Base-by-base conservation (phyloP, 2,797 vertebrate genomes). In the Rhincodon typus region DNA sequence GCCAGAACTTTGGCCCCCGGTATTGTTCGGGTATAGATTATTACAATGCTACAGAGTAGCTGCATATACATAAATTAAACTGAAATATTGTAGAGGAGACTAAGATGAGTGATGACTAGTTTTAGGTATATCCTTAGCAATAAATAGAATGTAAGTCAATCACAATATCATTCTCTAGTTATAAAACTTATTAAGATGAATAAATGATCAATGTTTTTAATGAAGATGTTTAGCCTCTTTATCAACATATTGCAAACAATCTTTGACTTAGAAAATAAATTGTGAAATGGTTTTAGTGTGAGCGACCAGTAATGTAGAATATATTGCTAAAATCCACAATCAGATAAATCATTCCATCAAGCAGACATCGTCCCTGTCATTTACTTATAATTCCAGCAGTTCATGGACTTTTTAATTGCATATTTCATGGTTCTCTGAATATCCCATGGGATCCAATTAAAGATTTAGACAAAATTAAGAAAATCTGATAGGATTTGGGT, bases 401-500 rank as follows among this genome's bases (percentile, higher is more conserved):
- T 97, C 96, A 96, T 96, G 96, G 95, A 96, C 96, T 96, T 96
- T 97, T 96, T 97, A 97, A 97, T 97, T 97, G 96, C 96, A 96
- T 97, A 97, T 96, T 97, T 97, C 97, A 97, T 97, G 97, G 96
- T 97, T 97, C 97, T 97, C 95, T 96, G 97, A 97, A 96, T 96
- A 96, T 96, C 97, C 96, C 96, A 70, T 69, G 34, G 96, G 97
- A 97, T 97, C 96, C 97, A 97, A 97, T 98, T 98, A 98, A 97
- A 97, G 98, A 97, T 97, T 98, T 98, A 97, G 95, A 97, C 97
- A n/a, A 96, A 97, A 97, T 96, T 96, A 97, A 97, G 97, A 97
- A 98, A 98, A 98, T 98, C 97, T 97, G 97, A 98, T 97, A 97
- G 97, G 97, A 98, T 98, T 98, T 98, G 96, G 96, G 94, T 96